A percentile compares a stretch with the other conserved stretches of the same genome.
phyloP scores from a whole-genome alignment of 1,140 invertebrate genomes.

The Anadara kagoshimensis region DNA sequence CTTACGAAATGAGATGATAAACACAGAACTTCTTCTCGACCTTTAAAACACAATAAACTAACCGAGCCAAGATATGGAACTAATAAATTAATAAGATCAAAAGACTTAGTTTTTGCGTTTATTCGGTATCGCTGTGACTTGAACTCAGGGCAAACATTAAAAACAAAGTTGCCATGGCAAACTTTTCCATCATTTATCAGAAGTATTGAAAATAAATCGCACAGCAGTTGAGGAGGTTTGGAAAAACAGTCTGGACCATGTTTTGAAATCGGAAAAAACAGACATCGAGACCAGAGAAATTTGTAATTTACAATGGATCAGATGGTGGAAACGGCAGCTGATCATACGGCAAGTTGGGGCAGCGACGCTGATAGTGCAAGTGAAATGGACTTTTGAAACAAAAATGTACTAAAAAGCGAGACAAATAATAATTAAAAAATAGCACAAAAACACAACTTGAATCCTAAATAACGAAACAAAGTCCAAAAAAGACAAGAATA shows the following conservation, averaged over 20 bases:
- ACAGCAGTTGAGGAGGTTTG: background rate
- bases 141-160: background rate
- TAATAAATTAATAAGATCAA: background rate
- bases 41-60: background rate
- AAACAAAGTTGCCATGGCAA: too few species aligned
- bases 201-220: background rate
- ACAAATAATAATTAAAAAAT: too few species aligned
- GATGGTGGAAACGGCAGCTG: too few species aligned
- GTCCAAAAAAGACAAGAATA: too few species aligned
- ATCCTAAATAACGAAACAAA: too few species aligned
- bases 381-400: too few species aligned
- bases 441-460: too few species aligned
- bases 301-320: background rate
- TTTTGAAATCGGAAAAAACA: background rate
- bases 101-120: background rate
- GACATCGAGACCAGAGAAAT: background rate
- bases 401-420: too few species aligned
- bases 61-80: background rate
- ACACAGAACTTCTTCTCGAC: background rate
- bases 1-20: too few species aligned
- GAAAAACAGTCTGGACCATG: background rate
- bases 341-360: too few species aligned
- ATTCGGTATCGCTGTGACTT: background rate
- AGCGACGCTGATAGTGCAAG: too few species aligned
- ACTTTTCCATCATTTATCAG: background rate